These are phyloP conservation scores for Columba guinea DNA, from an alignment of 2,797 vertebrate genomes.

Conservation along the genomic window DNA sequence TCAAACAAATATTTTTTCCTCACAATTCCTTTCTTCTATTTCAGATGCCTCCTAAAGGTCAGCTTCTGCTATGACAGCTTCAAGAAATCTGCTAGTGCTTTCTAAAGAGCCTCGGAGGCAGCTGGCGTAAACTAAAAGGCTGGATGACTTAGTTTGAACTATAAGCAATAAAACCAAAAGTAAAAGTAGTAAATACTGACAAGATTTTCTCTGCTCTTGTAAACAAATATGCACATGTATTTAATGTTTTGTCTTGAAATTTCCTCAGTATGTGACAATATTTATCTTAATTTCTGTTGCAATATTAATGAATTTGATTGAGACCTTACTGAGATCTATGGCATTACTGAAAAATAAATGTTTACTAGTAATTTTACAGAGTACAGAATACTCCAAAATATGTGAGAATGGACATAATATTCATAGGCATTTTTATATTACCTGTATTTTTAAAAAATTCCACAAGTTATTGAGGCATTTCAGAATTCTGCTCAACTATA, in stretches of 20 bases:
- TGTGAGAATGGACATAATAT: not conserved
- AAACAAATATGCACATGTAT: not conserved
- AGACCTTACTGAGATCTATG: not conserved
- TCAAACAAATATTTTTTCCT: not conserved
- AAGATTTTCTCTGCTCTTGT: not conserved
- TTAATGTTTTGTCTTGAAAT: not conserved
- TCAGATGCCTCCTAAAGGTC: not conserved
- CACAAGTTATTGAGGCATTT: not conserved
- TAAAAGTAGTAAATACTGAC: not conserved
- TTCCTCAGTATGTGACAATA: not conserved
- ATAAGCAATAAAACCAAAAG: not conserved
- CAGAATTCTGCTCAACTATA: not conserved
- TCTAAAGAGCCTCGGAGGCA: not conserved
- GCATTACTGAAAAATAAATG: not conserved
- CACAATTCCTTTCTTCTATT: not conserved
- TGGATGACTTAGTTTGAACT: not conserved
- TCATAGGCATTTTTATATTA: not conserved
- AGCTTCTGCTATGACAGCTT: not conserved
- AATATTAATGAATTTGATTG: not conserved
- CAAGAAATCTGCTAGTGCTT: not conserved
- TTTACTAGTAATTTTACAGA: not conserved
- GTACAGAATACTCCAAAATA: not conserved
- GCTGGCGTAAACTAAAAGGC: not conserved
- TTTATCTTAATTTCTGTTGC: not conserved
- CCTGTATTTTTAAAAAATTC: not conserved